A percentile compares a stretch with the other conserved stretches of the same genome.
Conservation (phyloP, 2,888 invertebrate genomes). For the Synanthedon vespiformis region DNA sequence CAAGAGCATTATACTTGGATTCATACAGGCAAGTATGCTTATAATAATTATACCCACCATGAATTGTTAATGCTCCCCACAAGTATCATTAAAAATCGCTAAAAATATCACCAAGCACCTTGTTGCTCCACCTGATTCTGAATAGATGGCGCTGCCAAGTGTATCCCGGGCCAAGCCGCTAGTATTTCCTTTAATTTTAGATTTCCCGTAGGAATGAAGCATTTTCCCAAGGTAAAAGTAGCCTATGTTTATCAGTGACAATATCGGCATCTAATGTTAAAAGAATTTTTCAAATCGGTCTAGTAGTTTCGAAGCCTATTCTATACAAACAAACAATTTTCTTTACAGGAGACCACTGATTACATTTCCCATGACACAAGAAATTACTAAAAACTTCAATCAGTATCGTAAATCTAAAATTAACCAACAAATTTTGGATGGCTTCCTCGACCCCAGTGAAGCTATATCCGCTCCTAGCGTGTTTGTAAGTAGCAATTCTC, state of each 20-base stretch:
- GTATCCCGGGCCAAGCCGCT: no score
- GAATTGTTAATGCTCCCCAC: neutral
- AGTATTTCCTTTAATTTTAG: no score
- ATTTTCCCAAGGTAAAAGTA: no score
- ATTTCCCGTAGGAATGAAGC: no score
- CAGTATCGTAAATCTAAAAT: conserved; percentile 47
- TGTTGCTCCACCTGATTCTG: no score
- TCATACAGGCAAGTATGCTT: conserved; percentile 30
- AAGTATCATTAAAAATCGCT: no score
- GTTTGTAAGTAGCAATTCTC: conserved; percentile 35
- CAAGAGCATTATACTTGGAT: conserved; percentile 45
- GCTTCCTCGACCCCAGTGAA: conserved; percentile 38
- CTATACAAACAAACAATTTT: neutral
- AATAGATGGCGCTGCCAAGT: no score
- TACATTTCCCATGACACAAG: conserved; percentile 57
- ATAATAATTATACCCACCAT: neutral
- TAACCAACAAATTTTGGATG: conserved; percentile 59
- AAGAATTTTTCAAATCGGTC: no score
- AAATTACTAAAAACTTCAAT: conserved; percentile 36
- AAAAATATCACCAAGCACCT: no score
- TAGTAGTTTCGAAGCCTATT: no score
- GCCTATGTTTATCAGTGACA: no score
- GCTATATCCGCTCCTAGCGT: conserved; percentile 53
- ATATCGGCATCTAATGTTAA: no score
- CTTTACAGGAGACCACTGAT: conserved; percentile 46